These are phyloP conservation scores for Chaunax sp. DNA, from an alignment of 2,797 vertebrate species.

Conservation along the genomic window DNA sequence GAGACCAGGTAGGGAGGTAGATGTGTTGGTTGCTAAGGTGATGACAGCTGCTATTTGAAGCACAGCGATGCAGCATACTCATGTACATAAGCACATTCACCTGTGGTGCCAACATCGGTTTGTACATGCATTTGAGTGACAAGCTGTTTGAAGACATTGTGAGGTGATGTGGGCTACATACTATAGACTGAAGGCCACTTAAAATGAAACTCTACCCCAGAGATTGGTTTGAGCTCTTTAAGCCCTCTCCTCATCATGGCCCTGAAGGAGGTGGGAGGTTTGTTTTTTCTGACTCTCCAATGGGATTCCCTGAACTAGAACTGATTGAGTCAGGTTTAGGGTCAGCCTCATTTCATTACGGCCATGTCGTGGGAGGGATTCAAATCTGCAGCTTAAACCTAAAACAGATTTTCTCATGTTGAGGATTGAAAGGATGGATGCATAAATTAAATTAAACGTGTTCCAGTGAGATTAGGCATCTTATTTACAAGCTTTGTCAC, in stretches of 20 bases:
- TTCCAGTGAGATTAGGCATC: constrained; percentile 8
- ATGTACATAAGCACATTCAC: constrained; percentile 29
- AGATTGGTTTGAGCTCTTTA: constrained; percentile 68
- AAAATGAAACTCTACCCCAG: constrained; percentile 67
- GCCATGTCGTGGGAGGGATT: constrained; percentile 47
- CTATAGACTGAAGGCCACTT: constrained; percentile 63
- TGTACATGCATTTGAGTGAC: constrained; percentile 56
- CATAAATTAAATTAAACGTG: constrained; percentile 41
- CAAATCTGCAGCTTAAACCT: constrained; percentile 41
- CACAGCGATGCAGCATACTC: constrained; percentile 28
- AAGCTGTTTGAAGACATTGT: constrained; percentile 65
- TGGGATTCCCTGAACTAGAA: constrained; percentile 58
- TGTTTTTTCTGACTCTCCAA: constrained; percentile 56
- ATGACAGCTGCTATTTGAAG: constrained; percentile 65
- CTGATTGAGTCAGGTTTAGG: constrained; percentile 51
- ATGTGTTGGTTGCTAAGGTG: constrained; percentile 73
- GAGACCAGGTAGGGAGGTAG: constrained; percentile 46
- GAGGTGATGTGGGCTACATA: constrained; percentile 28
- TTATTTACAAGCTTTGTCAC: constrained; percentile 5
- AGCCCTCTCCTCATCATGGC: constrained; percentile 65
- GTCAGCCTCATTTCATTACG: constrained; percentile 59
- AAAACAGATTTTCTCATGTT: constrained; percentile 32
- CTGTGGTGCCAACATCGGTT: constrained; percentile 48
- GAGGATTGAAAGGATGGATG: constrained; percentile 15
- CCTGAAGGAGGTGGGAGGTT: constrained; percentile 7